Base-by-base conservation (phyloP, 2,113 vertebrate genomes). In the Corythoichthys haematopterus region DNA sequence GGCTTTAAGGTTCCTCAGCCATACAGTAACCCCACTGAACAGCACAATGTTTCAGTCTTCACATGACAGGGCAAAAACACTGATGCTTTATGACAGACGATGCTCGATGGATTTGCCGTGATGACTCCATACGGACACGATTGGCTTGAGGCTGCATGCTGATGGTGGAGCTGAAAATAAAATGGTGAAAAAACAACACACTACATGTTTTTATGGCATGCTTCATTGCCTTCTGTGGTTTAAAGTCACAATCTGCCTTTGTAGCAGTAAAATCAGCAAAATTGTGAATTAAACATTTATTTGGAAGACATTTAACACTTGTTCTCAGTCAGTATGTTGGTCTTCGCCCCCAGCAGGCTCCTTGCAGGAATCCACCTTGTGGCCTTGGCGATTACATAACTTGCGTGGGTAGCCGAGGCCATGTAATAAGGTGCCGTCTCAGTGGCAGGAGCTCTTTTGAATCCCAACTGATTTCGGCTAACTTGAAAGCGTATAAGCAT, bases 381-480 rank as follows among this genome's bases (percentile, higher is more conserved):
- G 73, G 58, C 69, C 57, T 72, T 69, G 50, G 50, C 68, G 45
- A 83, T 83, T 81, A 83, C 75, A 74, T 80, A 84, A 86, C 75
- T 68, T 58, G 64, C 64, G 78, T 81, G 36, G 36, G 77, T 75
- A 85, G 82, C 77, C 80, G 70, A 80, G 59, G 70, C 78, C 72
- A 64, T 74, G 81, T 84, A 72, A 84, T 70, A 47, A 62, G 69
- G 63, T 61, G 78, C 72, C 83, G 83, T 78, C 79, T 83, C 28
- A 1, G 72, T 69, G 83, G 78, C 80, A 65, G 48, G 61, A 68
- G 57, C 68, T 72, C 57, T 76, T 84, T 80, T 84, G 81, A 83
- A 85, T 70, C 71, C 57, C 76, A 75, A 81, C 77, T 84, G 83
- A 87, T 86, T 85, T 74, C 72, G 20, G 80, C 78, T 70, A 69